Conservation (phyloP, 2,113 vertebrate species). For the Desmodus rotundus region DNA sequence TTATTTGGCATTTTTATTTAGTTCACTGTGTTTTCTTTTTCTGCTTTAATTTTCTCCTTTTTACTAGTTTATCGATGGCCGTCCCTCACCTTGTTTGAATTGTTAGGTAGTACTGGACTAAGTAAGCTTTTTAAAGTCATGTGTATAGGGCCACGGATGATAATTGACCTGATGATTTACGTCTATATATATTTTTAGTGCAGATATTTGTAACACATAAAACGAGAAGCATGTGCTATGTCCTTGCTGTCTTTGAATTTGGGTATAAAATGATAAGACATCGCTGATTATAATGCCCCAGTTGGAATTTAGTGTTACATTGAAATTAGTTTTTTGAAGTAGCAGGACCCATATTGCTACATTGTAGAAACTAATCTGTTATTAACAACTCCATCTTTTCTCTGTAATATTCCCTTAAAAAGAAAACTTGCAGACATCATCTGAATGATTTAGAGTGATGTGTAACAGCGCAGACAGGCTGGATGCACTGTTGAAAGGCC, state of each 20-base stretch:
- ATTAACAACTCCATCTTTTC: background rate
- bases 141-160: background rate
- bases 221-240: background rate
- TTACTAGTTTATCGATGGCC: background rate
- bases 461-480: conserved; percentile 37
- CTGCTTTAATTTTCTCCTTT: background rate
- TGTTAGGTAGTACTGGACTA: background rate
- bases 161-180: background rate
- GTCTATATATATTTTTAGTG: background rate
- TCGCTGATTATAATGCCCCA: background rate
- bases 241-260: background rate
- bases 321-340: conserved; percentile 50
- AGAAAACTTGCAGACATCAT: background rate
- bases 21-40: background rate
- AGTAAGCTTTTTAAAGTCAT: background rate
- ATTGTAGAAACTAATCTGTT: no score
- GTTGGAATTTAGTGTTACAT: background rate
- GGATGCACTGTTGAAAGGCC: conserved; percentile 55
- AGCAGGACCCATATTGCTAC: background rate
- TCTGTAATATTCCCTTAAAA: conserved; percentile 35
- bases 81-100: background rate
- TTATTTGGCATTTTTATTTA: background rate
- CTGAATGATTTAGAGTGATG: conserved; percentile 56
- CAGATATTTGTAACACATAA: background rate
- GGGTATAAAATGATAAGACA: background rate